Base-by-base conservation (phyloP, 2,113 vertebrate genomes). In the Leiothrix lutea region DNA sequence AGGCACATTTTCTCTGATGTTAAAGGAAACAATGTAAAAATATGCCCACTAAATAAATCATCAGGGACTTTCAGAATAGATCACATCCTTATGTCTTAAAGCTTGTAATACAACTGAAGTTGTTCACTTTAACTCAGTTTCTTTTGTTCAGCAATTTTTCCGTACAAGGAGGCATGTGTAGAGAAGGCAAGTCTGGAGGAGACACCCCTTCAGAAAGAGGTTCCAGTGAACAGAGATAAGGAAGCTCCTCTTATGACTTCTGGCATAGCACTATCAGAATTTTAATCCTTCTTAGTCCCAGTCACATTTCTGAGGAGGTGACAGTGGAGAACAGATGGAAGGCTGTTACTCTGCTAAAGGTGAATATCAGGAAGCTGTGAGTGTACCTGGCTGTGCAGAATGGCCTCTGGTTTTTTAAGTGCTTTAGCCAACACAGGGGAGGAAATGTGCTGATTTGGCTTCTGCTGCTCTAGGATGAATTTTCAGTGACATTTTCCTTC, bases 1-100 rank as follows among this genome's bases (percentile, higher is more conserved):
- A 96, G 72, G 80, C 67, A 91, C 92, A 48, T 94, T 96, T 80
- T 90, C 92, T 95, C 86, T 94, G 90, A 94, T 86, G 80, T 93
- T 95, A 90, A 90, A 90, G 53, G 92, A 97, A 95, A 95, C 95
- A 95, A 96, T 97, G 90, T 96, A 95, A 93, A 96, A 97, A 96
- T 93, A 90, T 96, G 80, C 95, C 56, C 88, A 45, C 88, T 96
- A 96, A 95, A 94, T 96, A 96, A 96, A 94, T 95, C 90, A 96
- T 96, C 82, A 88, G 82, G 94, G 88, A 94, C 53, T 96, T 97
- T 90, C 65, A 93, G 88, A 90, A 92, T 60, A 86, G 75, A 88
- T 92, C 85, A 90, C 40, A 88, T 77, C 56, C 47, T 92, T 79
- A 54, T 74, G 88, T 90, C 87, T 95, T 93, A 88, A 83, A 96